Evolutionary conservation across 2,888 invertebrate species (phyloP), one percentile per base, ranked within the genome.

Genomic region (Teleogryllus oceanicus): DNA sequence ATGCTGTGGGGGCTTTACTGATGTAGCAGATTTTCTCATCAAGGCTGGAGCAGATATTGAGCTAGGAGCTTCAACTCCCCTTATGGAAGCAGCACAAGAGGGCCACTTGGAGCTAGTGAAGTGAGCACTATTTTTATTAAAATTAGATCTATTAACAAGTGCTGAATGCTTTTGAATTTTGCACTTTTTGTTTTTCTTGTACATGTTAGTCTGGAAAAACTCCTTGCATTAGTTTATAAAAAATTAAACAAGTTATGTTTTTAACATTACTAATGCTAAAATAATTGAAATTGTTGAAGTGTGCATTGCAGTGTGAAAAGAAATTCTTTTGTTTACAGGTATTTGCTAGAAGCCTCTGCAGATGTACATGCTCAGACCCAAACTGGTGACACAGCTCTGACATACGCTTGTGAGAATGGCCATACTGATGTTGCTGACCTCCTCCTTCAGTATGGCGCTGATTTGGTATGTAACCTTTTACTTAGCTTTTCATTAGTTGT

Each of bases 31-130:
- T 87, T 96, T 97, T 88, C 92, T 99, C 79, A 94, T 98, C 84
- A 96, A 96, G 87, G 95, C 96, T 78, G 98, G 97, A 76, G 98
- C 98, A 4, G 96, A 98, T 86, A 92, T 97, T 78, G 98, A 98
- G 87, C 89, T 97, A 75, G 99, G 97, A 79, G 96, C 96, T 20
- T 97, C 97, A 80, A 98, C 98, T 18, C 98, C 99, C 0, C 90
- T 99, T 8, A 99, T 99, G 97, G 99, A 99, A 88, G 98, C 99
- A 75, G 94, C 98, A 8, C 99, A 99, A 88, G 99, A 99, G 87
- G 99, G 98, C 18, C 98, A 98, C 86, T 89, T 97, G 24, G 97
- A 98, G 85, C 92, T 98, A 81, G 98, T 96, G 80, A 84, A 84
- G 85, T 85, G 83, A 82, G 37, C 37, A 37, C 8, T 5, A 5